These are phyloP conservation scores for Neolamprologus tretocephalus DNA, from an alignment of 2,113 vertebrate genomes.

Conservation along the genomic window DNA sequence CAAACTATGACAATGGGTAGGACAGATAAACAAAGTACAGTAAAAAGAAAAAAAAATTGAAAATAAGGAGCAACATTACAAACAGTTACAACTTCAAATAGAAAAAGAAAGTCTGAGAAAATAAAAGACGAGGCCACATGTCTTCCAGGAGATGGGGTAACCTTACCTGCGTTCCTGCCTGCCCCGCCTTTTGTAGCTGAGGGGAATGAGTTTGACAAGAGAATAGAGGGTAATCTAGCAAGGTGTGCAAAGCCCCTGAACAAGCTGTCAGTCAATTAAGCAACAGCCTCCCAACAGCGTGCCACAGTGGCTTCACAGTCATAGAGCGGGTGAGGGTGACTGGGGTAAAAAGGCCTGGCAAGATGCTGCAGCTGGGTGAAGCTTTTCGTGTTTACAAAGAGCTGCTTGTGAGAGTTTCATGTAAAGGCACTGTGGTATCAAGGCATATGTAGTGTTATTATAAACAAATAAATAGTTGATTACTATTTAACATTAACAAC, in stretches of 20 bases:
- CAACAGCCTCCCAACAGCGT: constrained; percentile 41
- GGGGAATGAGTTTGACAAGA: constrained; percentile 75
- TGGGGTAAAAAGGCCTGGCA: not conserved
- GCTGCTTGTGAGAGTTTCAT: not conserved
- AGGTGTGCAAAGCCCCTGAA: constrained; percentile 57
- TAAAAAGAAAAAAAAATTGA: constrained; percentile 23
- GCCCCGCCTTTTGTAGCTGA: constrained; percentile 80
- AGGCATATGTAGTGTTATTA: not conserved
- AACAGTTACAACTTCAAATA: constrained; percentile 40
- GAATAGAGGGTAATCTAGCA: constrained; percentile 75
- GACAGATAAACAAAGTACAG: constrained; percentile 52
- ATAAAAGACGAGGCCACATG: constrained; percentile 55
- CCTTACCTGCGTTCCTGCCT: constrained; percentile 76
- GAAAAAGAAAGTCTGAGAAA: constrained; percentile 37
- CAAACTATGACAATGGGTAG: constrained; percentile 56
- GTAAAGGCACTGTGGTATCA: constrained; percentile 38
- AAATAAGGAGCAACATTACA: constrained; percentile 50
- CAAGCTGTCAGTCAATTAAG: constrained; percentile 55
- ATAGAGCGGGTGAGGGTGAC: constrained; percentile 16
- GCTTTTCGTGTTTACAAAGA: constrained; percentile 1
- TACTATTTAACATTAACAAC: not conserved
- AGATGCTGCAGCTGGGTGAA: constrained; percentile 17
- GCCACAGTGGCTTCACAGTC: constrained; percentile 56
- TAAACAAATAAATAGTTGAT: not conserved
- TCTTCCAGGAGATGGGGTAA: constrained; percentile 50